These are phyloP conservation scores for Armadillidium nasatum DNA, from an alignment of 1,140 invertebrate genomes.

Conservation along the genomic window DNA sequence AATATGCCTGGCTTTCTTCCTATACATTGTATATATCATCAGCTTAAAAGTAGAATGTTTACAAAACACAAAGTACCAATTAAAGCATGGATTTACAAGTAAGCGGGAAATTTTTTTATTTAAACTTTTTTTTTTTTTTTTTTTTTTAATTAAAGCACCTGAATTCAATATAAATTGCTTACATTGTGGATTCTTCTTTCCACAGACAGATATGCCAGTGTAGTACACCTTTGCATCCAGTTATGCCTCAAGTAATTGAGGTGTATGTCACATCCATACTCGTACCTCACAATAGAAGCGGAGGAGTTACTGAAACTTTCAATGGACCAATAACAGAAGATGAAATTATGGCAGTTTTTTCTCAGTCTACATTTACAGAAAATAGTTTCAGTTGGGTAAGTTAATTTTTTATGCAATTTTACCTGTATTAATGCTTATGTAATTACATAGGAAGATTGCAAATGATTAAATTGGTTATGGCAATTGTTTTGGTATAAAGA, in stretches of 20 bases:
- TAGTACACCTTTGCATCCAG: conserved; percentile 80
- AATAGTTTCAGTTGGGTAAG: neutral
- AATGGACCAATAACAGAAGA: conserved; percentile 88
- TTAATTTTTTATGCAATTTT: neutral
- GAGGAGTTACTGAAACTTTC: conserved; percentile 58
- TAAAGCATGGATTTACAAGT: conserved; percentile 85
- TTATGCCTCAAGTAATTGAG: conserved; percentile 87
- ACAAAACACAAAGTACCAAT: conserved; percentile 92
- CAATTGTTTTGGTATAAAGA: no score
- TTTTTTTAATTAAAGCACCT: no score
- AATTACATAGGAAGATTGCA: no score
- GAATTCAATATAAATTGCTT: neutral
- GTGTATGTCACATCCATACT: conserved; percentile 92
- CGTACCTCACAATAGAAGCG: conserved; percentile 55
- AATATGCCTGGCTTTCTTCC: conserved; percentile 88
- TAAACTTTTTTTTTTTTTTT: no score
- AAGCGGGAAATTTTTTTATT: conserved; percentile 43
- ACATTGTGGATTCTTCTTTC: conserved; percentile 18
- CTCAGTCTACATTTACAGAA: conserved; percentile 42
- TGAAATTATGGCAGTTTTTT: conserved; percentile 80
- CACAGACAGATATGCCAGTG: conserved; percentile 78
- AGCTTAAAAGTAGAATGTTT: conserved; percentile 90
- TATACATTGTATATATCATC: conserved; percentile 94
- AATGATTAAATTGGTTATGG: no score
- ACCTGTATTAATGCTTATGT: no score